A percentile compares a stretch with the other conserved stretches of the same genome.
Evolutionary conservation across 2,797 vertebrate genomes (phyloP).

Genomic region (Megaceryle alcyon): DNA sequence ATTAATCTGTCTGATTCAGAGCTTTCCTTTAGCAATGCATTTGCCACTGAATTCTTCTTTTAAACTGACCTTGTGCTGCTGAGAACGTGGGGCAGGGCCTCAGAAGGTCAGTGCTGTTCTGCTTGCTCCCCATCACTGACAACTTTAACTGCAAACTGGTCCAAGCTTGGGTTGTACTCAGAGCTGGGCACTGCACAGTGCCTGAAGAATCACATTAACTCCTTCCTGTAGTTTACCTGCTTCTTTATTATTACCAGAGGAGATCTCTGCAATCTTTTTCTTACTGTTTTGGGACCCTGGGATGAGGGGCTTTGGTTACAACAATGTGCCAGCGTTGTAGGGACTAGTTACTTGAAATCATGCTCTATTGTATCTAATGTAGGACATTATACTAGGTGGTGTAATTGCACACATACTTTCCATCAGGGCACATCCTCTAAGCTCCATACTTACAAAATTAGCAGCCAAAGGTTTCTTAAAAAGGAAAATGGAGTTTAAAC

Average conservation of each 20-base stretch:
- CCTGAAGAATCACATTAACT: background rate
- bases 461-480: background rate
- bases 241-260: background rate
- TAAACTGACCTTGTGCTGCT: background rate
- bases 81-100: background rate
- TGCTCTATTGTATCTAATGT: background rate
- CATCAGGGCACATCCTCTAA: background rate
- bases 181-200: background rate
- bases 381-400: too few relatives aligned
- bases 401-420: background rate
- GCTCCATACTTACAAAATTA: background rate
- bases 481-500: background rate
- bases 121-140: rapidly evolving
- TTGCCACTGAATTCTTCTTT: background rate
- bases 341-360: background rate
- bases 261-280: background rate
- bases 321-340: background rate
- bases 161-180: background rate
- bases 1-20: background rate
- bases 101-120: background rate
- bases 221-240: background rate
- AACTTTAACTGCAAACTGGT: background rate
- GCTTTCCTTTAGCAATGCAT: background rate
- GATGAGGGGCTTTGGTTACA: background rate
- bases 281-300: background rate